These are phyloP conservation scores for Agrenia bidenticulata DNA, from an alignment of 2,888 invertebrate species.

Conservation along the genomic window DNA sequence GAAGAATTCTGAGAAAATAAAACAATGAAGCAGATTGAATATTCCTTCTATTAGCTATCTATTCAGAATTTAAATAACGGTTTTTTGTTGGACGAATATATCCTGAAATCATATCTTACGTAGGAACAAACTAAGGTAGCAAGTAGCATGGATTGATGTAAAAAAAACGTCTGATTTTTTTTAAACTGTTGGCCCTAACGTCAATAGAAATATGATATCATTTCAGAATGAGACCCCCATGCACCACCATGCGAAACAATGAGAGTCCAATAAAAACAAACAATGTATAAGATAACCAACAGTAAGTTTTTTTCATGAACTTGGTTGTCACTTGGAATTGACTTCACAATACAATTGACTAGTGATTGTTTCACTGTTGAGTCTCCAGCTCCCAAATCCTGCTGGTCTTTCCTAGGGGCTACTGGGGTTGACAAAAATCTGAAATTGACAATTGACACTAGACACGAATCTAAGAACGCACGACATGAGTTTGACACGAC, in stretches of 20 bases:
- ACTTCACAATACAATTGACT: constrained; percentile 16
- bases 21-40: too few species aligned
- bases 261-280: neutral
- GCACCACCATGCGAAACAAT: neutral
- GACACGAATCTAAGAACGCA: constrained; percentile 26
- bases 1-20: too few species aligned
- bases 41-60: too few species aligned
- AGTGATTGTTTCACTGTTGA: neutral
- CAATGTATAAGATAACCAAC: too few species aligned
- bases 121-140: too few species aligned
- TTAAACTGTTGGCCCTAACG: too few species aligned
- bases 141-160: too few species aligned
- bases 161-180: too few species aligned
- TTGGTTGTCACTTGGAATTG: constrained; percentile 26
- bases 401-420: constrained; percentile 20
- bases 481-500: constrained; percentile 9
- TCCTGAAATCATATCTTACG: too few species aligned
- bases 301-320: neutral
- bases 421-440: constrained; percentile 31
- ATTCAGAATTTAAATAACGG: too few species aligned
- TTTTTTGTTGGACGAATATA: too few species aligned
- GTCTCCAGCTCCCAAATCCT: neutral
- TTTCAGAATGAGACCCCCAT: constrained; percentile 5
- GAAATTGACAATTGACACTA: constrained; percentile 28
- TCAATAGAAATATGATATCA: neutral